Base-by-base conservation (phyloP, 2,113 vertebrate species). In the Pluvianellus socialis region DNA sequence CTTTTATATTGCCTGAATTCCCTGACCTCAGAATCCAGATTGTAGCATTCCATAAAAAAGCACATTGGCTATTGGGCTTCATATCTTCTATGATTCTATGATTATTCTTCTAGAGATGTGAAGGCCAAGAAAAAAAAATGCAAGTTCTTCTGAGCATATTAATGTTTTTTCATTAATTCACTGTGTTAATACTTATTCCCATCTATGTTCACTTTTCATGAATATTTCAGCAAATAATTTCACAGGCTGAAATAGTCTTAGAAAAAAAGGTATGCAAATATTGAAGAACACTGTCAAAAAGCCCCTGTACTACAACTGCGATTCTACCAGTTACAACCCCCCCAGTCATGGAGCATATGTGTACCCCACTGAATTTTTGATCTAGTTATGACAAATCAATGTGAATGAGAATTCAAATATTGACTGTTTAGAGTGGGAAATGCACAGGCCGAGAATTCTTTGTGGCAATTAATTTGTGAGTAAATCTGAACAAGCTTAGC, bases 221-320 rank as follows among this genome's bases (percentile, higher is more conserved):
- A 83, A 21, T 80, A 55, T 94, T 76, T 95, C 55, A 84, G 68
- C 50, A 84, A 80, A 33, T 38, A 49, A 16, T 74, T 76, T 76
- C 75, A 66, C 13, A 28, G 30, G 24, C 45, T 77, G 40, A 75
- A 86, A 61, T 14, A 75, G n/a, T 53, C 18, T 58, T 35, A 87
- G 58, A 3, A 20, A 59, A 86, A 67, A 55, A 35, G 77, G 5
- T 19, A 75, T 30, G 11, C 27, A 90, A 82, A 90, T 86, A 52
- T 17, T 44, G 62, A 92, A 68, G 35, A 86, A 52, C 6, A 7
- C 10, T 79, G 26, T 73, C 7, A 38, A 35, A 58, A 82, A 47
- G 0, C 0, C 0, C 9, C 18, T 26, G 2, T 63, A 28, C 23
- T 76, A 16, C 21, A 42, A 49, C 10, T 75, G 61, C 81, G 44